These are phyloP conservation scores for Tetranychus truncatus DNA, from an alignment of 2,888 invertebrate genomes.

Conservation along the genomic window DNA sequence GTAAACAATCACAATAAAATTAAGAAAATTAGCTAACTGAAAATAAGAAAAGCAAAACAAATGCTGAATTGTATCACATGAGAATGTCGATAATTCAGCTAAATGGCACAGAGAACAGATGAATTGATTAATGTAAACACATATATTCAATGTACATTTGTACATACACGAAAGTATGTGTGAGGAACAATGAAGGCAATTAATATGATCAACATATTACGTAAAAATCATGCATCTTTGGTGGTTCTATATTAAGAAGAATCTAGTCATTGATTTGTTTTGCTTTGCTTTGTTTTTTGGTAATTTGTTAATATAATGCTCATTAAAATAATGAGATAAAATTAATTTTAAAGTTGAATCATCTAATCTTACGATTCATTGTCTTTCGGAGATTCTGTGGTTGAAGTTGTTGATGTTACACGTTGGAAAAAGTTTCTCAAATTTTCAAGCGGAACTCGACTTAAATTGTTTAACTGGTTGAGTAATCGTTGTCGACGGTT, in stretches of 20 bases:
- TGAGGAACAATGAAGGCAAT: no score
- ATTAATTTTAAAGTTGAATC: no score
- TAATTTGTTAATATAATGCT: no score
- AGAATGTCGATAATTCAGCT: neutral
- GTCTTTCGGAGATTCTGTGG: conserved; percentile 7
- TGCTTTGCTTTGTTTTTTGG: no score
- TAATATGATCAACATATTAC: no score
- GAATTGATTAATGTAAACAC: no score
- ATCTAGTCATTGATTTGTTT: no score
- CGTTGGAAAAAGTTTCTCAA: neutral
- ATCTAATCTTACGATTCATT: neutral
- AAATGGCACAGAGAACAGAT: neutral
- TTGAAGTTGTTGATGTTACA: neutral
- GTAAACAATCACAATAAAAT: neutral
- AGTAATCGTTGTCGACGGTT: neutral
- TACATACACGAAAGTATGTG: no score
- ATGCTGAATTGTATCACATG: neutral
- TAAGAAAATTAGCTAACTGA: neutral
- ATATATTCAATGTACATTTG: no score
- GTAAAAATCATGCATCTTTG: no score
- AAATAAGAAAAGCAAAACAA: neutral
- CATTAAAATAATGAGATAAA: no score
- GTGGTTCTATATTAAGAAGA: no score
- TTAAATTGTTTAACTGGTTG: neutral
- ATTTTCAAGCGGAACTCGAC: conserved; percentile 3